Evolutionary conservation across 2,113 vertebrate species (phyloP).

Genomic region (Platichthys flesus): DNA sequence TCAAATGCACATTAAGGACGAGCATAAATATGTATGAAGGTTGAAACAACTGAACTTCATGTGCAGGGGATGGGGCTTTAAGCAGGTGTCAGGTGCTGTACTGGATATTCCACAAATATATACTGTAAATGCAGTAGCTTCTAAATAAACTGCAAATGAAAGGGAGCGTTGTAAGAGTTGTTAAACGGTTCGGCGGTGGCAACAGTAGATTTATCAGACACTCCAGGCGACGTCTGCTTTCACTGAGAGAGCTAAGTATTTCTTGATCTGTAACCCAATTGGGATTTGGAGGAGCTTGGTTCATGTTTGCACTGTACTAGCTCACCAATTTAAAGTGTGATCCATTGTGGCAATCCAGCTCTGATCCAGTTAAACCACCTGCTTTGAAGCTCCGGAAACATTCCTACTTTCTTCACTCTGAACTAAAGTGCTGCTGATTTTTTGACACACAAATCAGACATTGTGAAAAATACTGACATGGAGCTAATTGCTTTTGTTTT

Average conservation of each 20-base stretch:
- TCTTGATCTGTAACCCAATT: neutral
- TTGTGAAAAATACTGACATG: no score
- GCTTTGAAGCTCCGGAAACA: constrained; percentile 4
- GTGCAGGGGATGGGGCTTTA: neutral
- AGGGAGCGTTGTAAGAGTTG: neutral
- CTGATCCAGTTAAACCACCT: constrained; percentile 7
- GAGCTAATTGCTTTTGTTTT: no score
- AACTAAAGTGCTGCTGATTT: no score
- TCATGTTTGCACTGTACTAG: neutral
- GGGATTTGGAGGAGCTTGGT: neutral
- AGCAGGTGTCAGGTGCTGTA: neutral
- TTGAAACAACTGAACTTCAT: neutral
- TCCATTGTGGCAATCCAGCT: neutral
- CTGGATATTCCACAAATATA: neutral
- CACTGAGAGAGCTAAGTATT: neutral
- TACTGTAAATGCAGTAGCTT: neutral
- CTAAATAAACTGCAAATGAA: neutral
- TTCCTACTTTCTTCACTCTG: neutral
- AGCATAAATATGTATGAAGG: constrained; percentile 46
- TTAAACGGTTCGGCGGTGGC: neutral
- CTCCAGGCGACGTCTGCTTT: neutral
- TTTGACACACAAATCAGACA: no score
- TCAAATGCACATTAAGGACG: constrained; percentile 11
- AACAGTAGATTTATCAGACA: no score
- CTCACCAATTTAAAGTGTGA: neutral